Conservation (phyloP, 2,113 vertebrate species). For the Myrmecophaga tridactyla region DNA sequence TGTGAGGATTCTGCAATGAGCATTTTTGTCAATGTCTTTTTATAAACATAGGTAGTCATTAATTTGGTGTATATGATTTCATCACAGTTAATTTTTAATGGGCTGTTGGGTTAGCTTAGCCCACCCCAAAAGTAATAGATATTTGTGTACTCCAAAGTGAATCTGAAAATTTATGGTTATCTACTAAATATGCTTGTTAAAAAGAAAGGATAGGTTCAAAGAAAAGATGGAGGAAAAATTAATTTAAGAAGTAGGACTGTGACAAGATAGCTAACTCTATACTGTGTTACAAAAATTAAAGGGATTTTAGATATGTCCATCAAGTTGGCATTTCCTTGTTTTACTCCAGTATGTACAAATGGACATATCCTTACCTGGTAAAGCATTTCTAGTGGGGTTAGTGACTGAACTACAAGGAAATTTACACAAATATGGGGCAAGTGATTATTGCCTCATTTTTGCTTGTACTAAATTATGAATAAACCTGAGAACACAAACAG, state of each 20-base stretch:
- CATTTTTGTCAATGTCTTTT: rapidly evolving
- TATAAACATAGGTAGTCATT: background rate
- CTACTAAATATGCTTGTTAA: background rate
- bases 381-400: background rate
- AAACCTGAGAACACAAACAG: too few relatives aligned
- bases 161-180: background rate
- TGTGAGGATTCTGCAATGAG: too few relatives aligned
- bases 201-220: background rate
- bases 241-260: too few relatives aligned
- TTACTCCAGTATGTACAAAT: background rate
- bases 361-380: background rate
- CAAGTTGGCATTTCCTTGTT: background rate
- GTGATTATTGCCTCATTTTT: background rate
- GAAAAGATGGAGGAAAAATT: background rate
- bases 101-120: background rate
- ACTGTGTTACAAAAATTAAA: background rate
- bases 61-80: background rate
- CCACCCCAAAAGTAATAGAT: background rate
- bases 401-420: background rate
- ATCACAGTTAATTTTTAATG: background rate
- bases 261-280: background rate
- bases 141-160: background rate
- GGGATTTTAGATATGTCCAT: background rate
- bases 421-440: background rate
- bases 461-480: background rate